Conservation (phyloP, 1,140 invertebrate species). For the Arion vulgaris region DNA sequence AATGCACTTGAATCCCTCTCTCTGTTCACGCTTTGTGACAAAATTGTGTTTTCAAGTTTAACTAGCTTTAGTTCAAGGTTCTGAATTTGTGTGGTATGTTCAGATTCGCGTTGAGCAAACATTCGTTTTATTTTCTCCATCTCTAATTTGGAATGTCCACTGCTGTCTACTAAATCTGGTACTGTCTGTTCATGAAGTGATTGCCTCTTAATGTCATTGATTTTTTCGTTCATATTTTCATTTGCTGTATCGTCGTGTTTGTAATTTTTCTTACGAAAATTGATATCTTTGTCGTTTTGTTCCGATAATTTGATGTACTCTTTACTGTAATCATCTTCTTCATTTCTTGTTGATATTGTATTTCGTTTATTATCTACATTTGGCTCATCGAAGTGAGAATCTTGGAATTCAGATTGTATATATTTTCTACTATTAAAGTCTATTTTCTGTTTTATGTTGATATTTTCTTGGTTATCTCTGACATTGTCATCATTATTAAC, state of each 20-base stretch:
- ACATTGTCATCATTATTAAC: too few relatives aligned
- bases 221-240: background rate
- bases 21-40: slow-evolving; percentile 57
- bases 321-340: background rate
- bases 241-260: background rate
- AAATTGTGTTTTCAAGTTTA: slow-evolving; percentile 63
- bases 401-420: background rate
- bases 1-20: slow-evolving; percentile 60
- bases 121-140: slow-evolving; percentile 44
- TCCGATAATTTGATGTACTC: background rate
- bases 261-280: background rate
- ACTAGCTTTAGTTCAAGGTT: slow-evolving; percentile 60
- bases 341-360: background rate
- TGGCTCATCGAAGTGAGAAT: background rate
- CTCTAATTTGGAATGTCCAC: background rate
- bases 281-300: background rate
- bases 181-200: background rate
- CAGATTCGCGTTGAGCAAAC: slow-evolving; percentile 47
- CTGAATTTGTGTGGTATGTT: slow-evolving; percentile 59
- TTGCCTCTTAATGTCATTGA: background rate
- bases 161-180: background rate
- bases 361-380: background rate
- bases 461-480: background rate
- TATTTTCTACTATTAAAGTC: background rate
- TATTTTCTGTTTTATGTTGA: background rate